phyloP scores from a whole-genome alignment of 2,888 invertebrate genomes.

The Scaptomyza cyrtandrae region DNA sequence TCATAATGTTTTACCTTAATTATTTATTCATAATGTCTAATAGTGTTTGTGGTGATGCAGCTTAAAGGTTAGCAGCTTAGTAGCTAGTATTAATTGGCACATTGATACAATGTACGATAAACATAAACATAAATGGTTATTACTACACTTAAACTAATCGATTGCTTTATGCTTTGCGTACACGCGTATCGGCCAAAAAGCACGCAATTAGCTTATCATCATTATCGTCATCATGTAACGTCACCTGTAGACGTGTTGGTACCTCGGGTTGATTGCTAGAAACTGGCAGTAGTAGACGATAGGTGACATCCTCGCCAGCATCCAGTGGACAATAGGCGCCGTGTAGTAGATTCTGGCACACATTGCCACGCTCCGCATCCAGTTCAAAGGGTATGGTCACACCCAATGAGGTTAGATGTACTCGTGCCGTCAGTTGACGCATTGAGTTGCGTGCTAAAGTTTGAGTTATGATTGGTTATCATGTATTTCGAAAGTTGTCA shows the following conservation, averaged over 20 bases:
- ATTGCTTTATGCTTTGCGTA: slow-evolving; percentile 49
- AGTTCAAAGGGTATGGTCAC: slow-evolving; percentile 65
- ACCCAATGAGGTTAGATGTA: slow-evolving; percentile 69
- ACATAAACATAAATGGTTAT: not conserved
- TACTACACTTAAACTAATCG: slow-evolving; percentile 16
- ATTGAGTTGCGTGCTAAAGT: slow-evolving; percentile 64
- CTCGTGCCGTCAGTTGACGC: slow-evolving; percentile 55
- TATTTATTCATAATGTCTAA: slow-evolving; percentile 75
- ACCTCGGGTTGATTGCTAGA: slow-evolving; percentile 72
- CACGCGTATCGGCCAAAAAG: slow-evolving; percentile 73
- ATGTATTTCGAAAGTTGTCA: not conserved
- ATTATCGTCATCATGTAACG: slow-evolving; percentile 65
- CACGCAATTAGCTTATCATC: slow-evolving; percentile 69
- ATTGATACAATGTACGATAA: slow-evolving; percentile 70
- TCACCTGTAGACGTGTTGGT: slow-evolving; percentile 73
- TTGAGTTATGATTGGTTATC: not conserved
- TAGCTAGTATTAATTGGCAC: slow-evolving; percentile 55
- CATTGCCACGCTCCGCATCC: slow-evolving; percentile 66
- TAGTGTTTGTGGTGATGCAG: slow-evolving; percentile 61
- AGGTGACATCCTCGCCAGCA: slow-evolving; percentile 81
- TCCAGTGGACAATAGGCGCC: slow-evolving; percentile 83
- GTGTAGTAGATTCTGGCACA: slow-evolving; percentile 79
- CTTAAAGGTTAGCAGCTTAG: slow-evolving; percentile 62
- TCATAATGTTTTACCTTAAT: slow-evolving; percentile 69
- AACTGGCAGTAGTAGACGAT: slow-evolving; percentile 78